phyloP scores from a whole-genome alignment of 2,888 invertebrate genomes.

The Tinea trinotella region DNA sequence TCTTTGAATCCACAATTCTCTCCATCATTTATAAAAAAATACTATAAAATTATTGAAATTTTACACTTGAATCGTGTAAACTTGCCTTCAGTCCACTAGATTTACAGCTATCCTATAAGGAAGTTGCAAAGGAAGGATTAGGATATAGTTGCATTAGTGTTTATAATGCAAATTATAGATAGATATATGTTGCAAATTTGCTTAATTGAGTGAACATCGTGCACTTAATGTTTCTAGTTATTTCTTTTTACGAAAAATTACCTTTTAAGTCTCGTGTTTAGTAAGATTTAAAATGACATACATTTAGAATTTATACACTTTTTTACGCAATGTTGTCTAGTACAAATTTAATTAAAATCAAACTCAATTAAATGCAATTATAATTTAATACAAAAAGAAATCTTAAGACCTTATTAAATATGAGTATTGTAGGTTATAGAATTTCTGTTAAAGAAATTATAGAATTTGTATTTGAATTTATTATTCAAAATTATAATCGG shows the following conservation, averaged over 20 bases:
- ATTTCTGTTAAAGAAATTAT: too few relatives aligned
- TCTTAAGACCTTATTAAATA: too few relatives aligned
- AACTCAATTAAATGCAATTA: too few relatives aligned
- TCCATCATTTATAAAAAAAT: too few relatives aligned
- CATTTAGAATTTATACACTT: not conserved
- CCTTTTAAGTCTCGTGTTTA: not conserved
- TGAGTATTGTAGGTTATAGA: too few relatives aligned
- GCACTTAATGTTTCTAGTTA: not conserved
- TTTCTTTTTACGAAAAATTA: not conserved
- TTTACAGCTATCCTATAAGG: slow-evolving; percentile 17
- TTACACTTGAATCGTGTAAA: not conserved
- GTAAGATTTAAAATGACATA: not conserved
- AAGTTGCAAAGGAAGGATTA: slow-evolving; percentile 13
- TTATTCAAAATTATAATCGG: too few relatives aligned
- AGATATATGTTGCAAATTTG: not conserved
- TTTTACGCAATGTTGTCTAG: too few relatives aligned
- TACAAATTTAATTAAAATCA: too few relatives aligned
- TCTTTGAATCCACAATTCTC: too few relatives aligned
- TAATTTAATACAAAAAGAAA: too few relatives aligned
- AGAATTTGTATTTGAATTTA: too few relatives aligned
- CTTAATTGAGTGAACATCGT: slow-evolving; percentile 3
- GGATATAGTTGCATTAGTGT: not conserved
- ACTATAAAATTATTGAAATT: too few relatives aligned
- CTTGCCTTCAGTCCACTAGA: not conserved
- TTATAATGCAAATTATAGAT: not conserved